These are phyloP conservation scores for Iselma pallidipennis DNA, from an alignment of 2,888 invertebrate species.

Conservation along the genomic window DNA sequence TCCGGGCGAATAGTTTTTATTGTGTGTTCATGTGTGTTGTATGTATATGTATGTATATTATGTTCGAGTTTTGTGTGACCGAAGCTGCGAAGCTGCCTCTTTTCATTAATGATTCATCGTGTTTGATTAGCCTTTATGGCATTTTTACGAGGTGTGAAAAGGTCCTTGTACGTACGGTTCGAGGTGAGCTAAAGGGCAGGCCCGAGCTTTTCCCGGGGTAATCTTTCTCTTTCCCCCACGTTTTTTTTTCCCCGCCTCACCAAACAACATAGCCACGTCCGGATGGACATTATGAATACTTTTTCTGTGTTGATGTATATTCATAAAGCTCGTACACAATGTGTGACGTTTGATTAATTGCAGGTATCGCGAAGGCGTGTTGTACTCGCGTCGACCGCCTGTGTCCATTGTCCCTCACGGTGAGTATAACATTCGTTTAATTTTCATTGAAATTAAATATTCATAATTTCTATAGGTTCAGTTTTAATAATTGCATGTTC, in stretches of 20 bases:
- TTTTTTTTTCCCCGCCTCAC: background rate
- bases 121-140: conserved; percentile 24
- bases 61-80: too few species aligned
- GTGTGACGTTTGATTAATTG: conserved; percentile 31
- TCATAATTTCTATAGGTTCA: too few species aligned
- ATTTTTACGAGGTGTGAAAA: conserved; percentile 28
- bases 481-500: too few species aligned
- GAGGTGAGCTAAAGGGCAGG: conserved; percentile 14
- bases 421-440: conserved; percentile 24
- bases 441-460: conserved; percentile 5
- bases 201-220: background rate
- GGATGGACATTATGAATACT: background rate
- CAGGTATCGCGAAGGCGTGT: conserved; percentile 34
- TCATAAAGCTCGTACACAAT: conserved; percentile 23
- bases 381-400: conserved; percentile 23
- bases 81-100: conserved; percentile 5
- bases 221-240: background rate
- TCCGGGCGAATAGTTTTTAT: too few species aligned
- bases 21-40: too few species aligned
- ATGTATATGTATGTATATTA: too few species aligned
- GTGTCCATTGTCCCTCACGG: conserved; percentile 28
- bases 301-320: conserved; percentile 13
- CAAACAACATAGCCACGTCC: background rate
- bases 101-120: conserved; percentile 25
- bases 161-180: conserved; percentile 4